Conservation (phyloP, 2,113 vertebrate genomes). For the Tympanuchus pallidicinctus region DNA sequence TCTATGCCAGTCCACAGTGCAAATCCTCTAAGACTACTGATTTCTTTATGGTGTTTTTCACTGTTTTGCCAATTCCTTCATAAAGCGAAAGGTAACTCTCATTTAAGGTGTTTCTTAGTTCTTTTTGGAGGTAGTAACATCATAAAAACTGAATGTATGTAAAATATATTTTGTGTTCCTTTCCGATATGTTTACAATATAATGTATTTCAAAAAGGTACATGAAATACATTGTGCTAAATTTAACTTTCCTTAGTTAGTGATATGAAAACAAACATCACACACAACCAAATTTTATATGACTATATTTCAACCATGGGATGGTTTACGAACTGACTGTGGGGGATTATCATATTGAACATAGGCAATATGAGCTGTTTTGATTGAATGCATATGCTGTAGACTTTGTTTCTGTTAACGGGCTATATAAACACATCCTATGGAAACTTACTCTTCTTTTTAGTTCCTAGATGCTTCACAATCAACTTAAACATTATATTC, state of each 20-base stretch:
- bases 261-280: too few species aligned
- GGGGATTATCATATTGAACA: not conserved
- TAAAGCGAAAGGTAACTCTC: not conserved
- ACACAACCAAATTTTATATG: not conserved
- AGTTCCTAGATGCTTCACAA: not conserved
- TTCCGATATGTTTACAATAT: not conserved
- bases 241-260: not conserved
- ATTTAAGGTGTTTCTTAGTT: not conserved
- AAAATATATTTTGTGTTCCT: not conserved
- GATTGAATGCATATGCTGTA: constrained; percentile 11
- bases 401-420: not conserved
- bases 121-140: not conserved
- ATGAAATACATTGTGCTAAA: not conserved
- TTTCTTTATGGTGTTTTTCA: not conserved
- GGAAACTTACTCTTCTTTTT: not conserved
- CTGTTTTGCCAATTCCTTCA: not conserved
- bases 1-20: not conserved
- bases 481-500: not conserved
- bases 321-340: not conserved
- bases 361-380: constrained; percentile 5
- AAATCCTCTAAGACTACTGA: not conserved
- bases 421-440: not conserved
- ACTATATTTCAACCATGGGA: not conserved
- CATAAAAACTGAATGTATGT: not conserved
- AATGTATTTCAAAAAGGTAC: not conserved